Conservation (phyloP, 2,797 vertebrate genomes). For the Menidia menidia region DNA sequence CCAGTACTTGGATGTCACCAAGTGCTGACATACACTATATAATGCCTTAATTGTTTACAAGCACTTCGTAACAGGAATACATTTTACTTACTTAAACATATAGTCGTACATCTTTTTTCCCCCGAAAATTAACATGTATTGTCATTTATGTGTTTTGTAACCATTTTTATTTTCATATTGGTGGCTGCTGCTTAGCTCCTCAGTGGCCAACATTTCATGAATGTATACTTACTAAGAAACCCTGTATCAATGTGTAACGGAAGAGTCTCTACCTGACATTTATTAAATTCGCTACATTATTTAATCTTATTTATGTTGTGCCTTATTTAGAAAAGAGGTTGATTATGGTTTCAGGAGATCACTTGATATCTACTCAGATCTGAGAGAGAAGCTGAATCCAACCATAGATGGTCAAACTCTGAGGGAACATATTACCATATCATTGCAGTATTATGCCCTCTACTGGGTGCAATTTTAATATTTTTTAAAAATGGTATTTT, state of each 20-base stretch:
- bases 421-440: slow-evolving; percentile 40
- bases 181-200: slow-evolving; percentile 62
- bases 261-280: slow-evolving; percentile 63
- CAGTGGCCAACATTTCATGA: slow-evolving; percentile 49
- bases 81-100: slow-evolving; percentile 83
- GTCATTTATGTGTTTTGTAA: slow-evolving; percentile 68
- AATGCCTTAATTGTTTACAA: slow-evolving; percentile 89
- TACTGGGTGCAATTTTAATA: slow-evolving; percentile 53
- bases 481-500: not conserved
- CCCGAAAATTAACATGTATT: slow-evolving; percentile 53
- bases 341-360: not conserved
- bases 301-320: slow-evolving; percentile 39
- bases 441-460: slow-evolving; percentile 52
- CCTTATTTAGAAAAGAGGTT: not conserved
- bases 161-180: slow-evolving; percentile 56
- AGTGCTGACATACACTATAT: slow-evolving; percentile 79
- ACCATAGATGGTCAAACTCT: slow-evolving; percentile 70
- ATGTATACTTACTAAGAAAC: slow-evolving; percentile 58
- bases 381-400: slow-evolving; percentile 53
- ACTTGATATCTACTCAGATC: slow-evolving; percentile 16
- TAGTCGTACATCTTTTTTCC: slow-evolving; percentile 65
- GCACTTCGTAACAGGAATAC: slow-evolving; percentile 82
- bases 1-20: slow-evolving; percentile 76
- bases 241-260: slow-evolving; percentile 67
- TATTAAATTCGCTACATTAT: slow-evolving; percentile 81